Evolutionary conservation across 2,888 invertebrate species (phyloP), one percentile per base, ranked within the genome.

Genomic region (Chorisops tibialis): DNA sequence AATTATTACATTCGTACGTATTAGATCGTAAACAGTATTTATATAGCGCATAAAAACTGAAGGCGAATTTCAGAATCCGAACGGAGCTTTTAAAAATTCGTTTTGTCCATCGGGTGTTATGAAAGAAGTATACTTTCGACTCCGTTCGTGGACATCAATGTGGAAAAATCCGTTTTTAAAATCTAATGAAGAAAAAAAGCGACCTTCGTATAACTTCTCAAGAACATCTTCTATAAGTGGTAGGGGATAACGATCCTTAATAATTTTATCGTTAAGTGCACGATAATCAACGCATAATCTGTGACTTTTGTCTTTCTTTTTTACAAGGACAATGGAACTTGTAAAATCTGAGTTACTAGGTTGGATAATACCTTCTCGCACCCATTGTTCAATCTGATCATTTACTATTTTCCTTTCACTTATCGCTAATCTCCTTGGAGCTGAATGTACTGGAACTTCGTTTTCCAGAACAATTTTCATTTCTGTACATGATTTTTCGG

Each of bases 251-350:
- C 67, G 66, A 24, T 72, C 72, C 48, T 70, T 70, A 3, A 67
- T 63, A 3, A 74, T 70, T 51, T 71, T 68, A 24, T 67, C 62
- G 65, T 78, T 76, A 3, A 76, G 49, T 18, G 63, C 61, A 14
- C 76, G 60, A 63, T 73, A 79, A 61, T 77, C 75, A 0, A 77
- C 68, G 62, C 74, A 76, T 64, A 65, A 14, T 21, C 62, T 48
- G 3, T 48, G 43, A 7, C n/a, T 59, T 12, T 51, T 60, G n/a
- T 64, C 50, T 50, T 61, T 63, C 47, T 65, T 63, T 30, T 67
- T 68, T 2, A 70, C 68, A 14, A 73, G 39, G 14, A 61, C 61
- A 9, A 65, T 50, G 1, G 67, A 63, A 35, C 58, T 60, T 3
- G 73, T 69, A 56, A 70, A 75, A 2, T 73, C 70, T n/a, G n/a